Evolutionary conservation across 2,888 invertebrate species (phyloP).

Genomic region (Acheta domesticus): DNA sequence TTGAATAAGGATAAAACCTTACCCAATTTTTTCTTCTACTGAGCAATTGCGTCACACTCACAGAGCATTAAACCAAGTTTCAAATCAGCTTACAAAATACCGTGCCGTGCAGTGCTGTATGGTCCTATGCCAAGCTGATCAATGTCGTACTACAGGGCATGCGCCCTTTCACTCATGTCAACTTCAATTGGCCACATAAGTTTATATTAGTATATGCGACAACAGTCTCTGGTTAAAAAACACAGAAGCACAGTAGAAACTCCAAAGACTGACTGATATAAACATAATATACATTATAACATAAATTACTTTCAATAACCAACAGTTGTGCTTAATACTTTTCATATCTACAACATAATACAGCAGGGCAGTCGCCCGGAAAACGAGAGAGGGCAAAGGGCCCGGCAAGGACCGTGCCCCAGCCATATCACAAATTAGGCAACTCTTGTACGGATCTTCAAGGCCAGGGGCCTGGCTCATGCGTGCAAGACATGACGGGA

Average conservation of each 20-base stretch:
- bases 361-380: conserved; percentile 1
- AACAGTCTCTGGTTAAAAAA: conserved; percentile 18
- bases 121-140: too few species aligned
- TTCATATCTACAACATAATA: conserved; percentile 6
- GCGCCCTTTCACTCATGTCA: neutral
- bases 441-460: neutral
- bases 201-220: conserved; percentile 6
- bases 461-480: neutral
- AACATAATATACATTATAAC: conserved; percentile 8
- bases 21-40: too few species aligned
- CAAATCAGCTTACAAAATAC: too few species aligned
- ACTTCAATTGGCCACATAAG: conserved; percentile 6
- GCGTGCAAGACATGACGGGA: neutral
- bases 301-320: conserved; percentile 18
- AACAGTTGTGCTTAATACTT: conserved; percentile 10
- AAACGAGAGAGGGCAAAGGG: neutral
- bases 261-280: conserved; percentile 18
- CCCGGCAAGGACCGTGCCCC: neutral
- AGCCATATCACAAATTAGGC: conserved; percentile 6
- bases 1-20: too few species aligned
- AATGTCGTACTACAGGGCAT: neutral
- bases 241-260: conserved; percentile 18
- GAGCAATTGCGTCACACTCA: too few species aligned
- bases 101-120: too few species aligned
- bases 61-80: too few species aligned